Percentiles rank a stretch among this genome's conserved stretches.
Conservation (phyloP, 2,113 vertebrate genomes). For the Brachyistius frenatus region DNA sequence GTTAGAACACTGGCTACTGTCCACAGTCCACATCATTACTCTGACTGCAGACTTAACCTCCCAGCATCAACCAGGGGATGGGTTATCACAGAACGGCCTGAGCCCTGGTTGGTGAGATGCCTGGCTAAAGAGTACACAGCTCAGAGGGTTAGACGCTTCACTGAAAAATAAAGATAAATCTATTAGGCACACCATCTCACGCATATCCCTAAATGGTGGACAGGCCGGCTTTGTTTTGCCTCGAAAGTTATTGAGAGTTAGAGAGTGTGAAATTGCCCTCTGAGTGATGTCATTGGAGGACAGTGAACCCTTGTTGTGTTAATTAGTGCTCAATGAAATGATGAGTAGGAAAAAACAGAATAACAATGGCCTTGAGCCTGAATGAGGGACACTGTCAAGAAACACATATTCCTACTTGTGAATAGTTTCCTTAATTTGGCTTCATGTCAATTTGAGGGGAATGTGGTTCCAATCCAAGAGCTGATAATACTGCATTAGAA, state of each 20-base stretch:
- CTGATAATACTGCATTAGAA: constrained; percentile 12
- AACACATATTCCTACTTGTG: constrained; percentile 22
- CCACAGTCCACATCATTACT: constrained; percentile 79
- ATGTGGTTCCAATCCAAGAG: constrained; percentile 7
- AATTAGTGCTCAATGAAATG: constrained; percentile 75
- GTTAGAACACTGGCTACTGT: constrained; percentile 66
- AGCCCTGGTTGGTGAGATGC: constrained; percentile 26
- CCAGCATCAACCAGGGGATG: constrained; percentile 31
- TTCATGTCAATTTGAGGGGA: constrained; percentile 35
- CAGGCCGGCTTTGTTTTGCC: constrained; percentile 75
- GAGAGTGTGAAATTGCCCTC: constrained; percentile 78
- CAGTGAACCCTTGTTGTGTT: constrained; percentile 78
- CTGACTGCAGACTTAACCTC: constrained; percentile 59
- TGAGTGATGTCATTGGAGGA: constrained; percentile 76
- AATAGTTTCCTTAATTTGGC: constrained; percentile 40
- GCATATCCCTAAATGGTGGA: constrained; percentile 58
- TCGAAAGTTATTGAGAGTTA: constrained; percentile 77
- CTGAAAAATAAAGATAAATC: constrained; percentile 44
- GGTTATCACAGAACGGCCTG: constrained; percentile 21
- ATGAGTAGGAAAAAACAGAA: constrained; percentile 54
- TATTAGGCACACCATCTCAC: constrained; percentile 60
- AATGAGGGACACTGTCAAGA: constrained; percentile 61
- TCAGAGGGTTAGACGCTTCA: constrained; percentile 29
- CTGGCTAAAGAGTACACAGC: constrained; percentile 14
- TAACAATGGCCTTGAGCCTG: constrained; percentile 58